Percentiles rank a stretch among this genome's conserved stretches.
phyloP scores from a whole-genome alignment of 2,113 vertebrate genomes.

The Pomatostomus ruficeps region DNA sequence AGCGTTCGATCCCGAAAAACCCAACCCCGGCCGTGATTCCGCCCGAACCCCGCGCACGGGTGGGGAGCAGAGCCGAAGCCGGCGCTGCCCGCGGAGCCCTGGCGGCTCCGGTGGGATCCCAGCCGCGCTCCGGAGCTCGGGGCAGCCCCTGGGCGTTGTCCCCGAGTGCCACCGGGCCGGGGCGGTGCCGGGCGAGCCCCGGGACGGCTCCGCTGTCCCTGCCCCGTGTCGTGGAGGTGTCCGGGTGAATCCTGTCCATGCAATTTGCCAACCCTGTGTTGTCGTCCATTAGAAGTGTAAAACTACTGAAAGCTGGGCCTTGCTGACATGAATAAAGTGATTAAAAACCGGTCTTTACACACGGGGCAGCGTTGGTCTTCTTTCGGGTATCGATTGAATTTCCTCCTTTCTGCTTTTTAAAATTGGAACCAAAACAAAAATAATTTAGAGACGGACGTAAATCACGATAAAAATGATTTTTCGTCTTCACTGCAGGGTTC shows the following conservation, averaged over 20 bases:
- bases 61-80: background rate
- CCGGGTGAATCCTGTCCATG: conserved; percentile 58
- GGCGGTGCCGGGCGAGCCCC: conserved; percentile 42
- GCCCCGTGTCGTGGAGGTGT: conserved; percentile 47
- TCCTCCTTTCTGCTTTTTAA: background rate
- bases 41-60: background rate
- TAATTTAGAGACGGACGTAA: background rate
- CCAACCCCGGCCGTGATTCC: background rate
- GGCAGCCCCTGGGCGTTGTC: conserved; percentile 57
- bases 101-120: background rate
- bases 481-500: background rate
- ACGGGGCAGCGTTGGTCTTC: background rate
- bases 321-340: conserved; percentile 67
- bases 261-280: conserved; percentile 75
- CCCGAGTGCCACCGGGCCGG: conserved; percentile 55
- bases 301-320: conserved; percentile 66
- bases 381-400: fast-evolving
- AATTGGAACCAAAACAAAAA: background rate
- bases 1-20: background rate
- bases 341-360: conserved; percentile 55
- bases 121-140: background rate
- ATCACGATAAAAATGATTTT: background rate
- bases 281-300: conserved; percentile 78
- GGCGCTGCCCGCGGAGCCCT: background rate
- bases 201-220: background rate